Conservation (phyloP, 2,888 invertebrate genomes). For the Lissocephala sabroskyi region DNA sequence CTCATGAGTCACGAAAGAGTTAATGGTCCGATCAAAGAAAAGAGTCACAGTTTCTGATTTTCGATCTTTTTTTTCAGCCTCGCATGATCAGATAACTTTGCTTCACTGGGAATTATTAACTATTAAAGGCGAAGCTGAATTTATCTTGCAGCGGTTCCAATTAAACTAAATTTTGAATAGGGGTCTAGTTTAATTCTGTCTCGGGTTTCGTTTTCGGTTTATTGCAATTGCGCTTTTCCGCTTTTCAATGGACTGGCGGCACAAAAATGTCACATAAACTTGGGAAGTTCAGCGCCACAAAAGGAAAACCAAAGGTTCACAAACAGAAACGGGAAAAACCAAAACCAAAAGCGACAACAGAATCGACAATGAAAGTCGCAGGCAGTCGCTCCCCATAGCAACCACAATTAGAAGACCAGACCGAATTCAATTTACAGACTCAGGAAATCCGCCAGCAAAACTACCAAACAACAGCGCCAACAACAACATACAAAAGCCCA, state of each 20-base stretch:
- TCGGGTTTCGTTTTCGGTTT: neutral
- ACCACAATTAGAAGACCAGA: constrained; percentile 6
- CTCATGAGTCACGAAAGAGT: too few species aligned
- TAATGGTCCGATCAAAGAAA: too few species aligned
- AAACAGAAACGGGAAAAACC: constrained; percentile 9
- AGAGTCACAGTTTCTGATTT: too few species aligned
- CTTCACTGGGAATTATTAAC: too few species aligned
- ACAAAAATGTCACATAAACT: constrained; percentile 17
- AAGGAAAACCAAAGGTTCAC: too few species aligned
- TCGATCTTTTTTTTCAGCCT: too few species aligned
- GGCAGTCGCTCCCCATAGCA: neutral
- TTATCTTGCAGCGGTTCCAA: constrained; percentile 36
- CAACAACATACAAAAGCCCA: constrained; percentile 8
- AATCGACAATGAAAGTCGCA: neutral
- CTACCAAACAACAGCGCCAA: too few species aligned
- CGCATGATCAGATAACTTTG: too few species aligned
- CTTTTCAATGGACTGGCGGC: constrained; percentile 1
- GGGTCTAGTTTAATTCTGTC: neutral
- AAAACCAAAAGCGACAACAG: constrained; percentile 12
- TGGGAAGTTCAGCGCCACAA: too few species aligned
- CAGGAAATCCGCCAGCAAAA: constrained; percentile 30
- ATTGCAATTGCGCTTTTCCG: constrained; percentile 44
- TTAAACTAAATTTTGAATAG: constrained; percentile 8
- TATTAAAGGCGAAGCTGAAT: constrained; percentile 20
- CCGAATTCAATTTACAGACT: constrained; percentile 26